These are phyloP conservation scores for Drosophila limbata DNA, from an alignment of 2,888 invertebrate genomes.

Conservation along the genomic window DNA sequence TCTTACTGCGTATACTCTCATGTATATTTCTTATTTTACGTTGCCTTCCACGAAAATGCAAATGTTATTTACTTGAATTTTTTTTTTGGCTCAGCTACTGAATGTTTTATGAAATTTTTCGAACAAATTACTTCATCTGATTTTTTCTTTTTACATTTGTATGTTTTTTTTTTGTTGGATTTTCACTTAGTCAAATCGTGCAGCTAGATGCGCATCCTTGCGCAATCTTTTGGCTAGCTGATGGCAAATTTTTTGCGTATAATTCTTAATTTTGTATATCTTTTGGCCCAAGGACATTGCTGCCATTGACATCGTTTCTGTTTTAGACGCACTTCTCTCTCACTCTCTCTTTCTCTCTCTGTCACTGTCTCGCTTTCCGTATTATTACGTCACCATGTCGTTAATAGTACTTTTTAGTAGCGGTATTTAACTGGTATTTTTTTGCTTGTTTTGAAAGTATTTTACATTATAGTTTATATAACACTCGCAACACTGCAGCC, in stretches of 20 bases:
- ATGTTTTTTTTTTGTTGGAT: conserved; percentile 10
- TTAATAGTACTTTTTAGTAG: conserved; percentile 16
- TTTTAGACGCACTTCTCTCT: neutral
- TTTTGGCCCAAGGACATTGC: conserved; percentile 81
- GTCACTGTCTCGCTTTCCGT: neutral
- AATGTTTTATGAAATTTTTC: conserved; percentile 51
- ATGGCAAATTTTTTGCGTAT: conserved; percentile 75
- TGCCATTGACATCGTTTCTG: conserved; percentile 25
- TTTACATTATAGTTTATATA: conserved; percentile 39
- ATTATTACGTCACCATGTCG: conserved; percentile 73
- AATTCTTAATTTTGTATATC: conserved; percentile 79
- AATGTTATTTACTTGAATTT: conserved; percentile 69
- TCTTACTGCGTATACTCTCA: conserved; percentile 25
- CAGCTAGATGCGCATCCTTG: conserved; percentile 65
- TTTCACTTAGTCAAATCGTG: conserved; percentile 65
- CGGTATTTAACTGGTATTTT: conserved; percentile 18
- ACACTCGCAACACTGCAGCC: conserved; percentile 65
- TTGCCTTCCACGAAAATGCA: conserved; percentile 53
- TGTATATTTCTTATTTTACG: conserved; percentile 8
- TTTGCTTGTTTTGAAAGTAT: conserved; percentile 17
- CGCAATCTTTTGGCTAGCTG: conserved; percentile 72
- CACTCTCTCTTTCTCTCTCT: neutral
- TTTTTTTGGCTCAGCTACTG: conserved; percentile 30
- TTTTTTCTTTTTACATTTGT: conserved; percentile 12
- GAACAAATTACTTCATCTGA: conserved; percentile 20